These are phyloP conservation scores for Patella ulyssiponensis DNA, from an alignment of 2,888 invertebrate genomes.

Conservation along the genomic window DNA sequence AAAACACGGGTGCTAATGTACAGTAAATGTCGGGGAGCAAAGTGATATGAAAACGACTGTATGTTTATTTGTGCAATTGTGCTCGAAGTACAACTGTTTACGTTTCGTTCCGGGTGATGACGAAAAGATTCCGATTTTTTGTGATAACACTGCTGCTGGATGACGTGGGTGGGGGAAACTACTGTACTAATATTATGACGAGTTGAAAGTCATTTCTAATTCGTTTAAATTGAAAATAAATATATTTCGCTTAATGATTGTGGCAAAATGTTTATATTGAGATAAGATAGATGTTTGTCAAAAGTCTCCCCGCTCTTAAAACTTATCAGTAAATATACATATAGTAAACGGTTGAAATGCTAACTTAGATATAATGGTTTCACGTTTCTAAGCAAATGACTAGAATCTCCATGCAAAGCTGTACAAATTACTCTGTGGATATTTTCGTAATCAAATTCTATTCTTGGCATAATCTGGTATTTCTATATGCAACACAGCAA, in stretches of 20 bases:
- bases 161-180: slow-evolving; percentile 7
- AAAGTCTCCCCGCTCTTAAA: neutral
- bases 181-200: slow-evolving; percentile 11
- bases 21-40: slow-evolving; percentile 23
- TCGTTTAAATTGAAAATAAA: slow-evolving; percentile 12
- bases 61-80: slow-evolving; percentile 31
- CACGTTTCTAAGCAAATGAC: no score
- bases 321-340: slow-evolving; percentile 1
- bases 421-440: no score
- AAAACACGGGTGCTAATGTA: slow-evolving; percentile 6
- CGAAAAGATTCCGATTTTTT: slow-evolving; percentile 23
- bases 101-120: slow-evolving; percentile 25
- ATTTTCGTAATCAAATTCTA: no score
- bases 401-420: no score
- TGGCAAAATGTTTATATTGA: neutral
- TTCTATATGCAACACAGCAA: no score
- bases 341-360: neutral
- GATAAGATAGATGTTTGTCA: neutral
- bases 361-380: no score
- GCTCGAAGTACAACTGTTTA: slow-evolving; percentile 28
- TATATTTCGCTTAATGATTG: slow-evolving; percentile 5
- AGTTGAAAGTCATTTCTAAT: slow-evolving; percentile 7
- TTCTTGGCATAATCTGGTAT: no score
- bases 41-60: slow-evolving; percentile 17
- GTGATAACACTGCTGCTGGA: slow-evolving; percentile 11